These are phyloP conservation scores for Hirtodrosophila alboralis DNA, from an alignment of 2,888 invertebrate species.

Conservation along the genomic window DNA sequence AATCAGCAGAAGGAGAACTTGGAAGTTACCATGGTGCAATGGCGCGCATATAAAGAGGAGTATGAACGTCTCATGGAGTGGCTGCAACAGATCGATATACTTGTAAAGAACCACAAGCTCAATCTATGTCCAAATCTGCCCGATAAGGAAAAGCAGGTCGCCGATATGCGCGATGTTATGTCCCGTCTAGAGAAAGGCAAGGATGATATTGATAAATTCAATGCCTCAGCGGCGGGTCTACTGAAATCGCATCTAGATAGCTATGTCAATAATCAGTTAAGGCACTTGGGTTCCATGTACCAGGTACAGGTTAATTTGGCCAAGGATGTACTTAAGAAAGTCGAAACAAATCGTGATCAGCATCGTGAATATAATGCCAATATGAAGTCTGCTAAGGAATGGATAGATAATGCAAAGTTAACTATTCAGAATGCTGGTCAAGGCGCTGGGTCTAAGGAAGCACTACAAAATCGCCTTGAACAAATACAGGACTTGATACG, in stretches of 20 bases:
- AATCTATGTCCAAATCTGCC: constrained; percentile 90
- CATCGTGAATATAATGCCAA: constrained; percentile 92
- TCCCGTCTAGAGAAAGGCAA: constrained; percentile 91
- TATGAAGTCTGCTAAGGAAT: constrained; percentile 90
- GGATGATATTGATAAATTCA: constrained; percentile 92
- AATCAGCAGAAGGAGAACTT: constrained; percentile 93
- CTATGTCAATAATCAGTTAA: constrained; percentile 93
- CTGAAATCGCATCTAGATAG: constrained; percentile 93
- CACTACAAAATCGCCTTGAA: constrained; percentile 91
- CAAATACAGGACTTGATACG: constrained; percentile 92
- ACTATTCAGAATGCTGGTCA: constrained; percentile 92
- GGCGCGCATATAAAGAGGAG: constrained; percentile 96
- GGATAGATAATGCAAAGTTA: constrained; percentile 95
- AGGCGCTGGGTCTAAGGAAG: constrained; percentile 91
- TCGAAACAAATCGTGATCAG: constrained; percentile 94
- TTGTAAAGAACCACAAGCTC: constrained; percentile 95
- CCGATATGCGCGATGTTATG: constrained; percentile 91
- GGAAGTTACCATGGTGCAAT: constrained; percentile 91
- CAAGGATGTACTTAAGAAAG: constrained; percentile 95
- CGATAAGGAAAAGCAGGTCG: constrained; percentile 94
- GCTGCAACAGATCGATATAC: constrained; percentile 95
- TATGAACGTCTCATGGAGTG: constrained; percentile 95
- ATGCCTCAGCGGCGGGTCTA: constrained; percentile 90
- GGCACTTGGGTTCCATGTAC: constrained; percentile 93
- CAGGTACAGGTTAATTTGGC: constrained; percentile 95